Conservation (phyloP, 1,140 invertebrate genomes). For the Eriocheir sinensis region DNA sequence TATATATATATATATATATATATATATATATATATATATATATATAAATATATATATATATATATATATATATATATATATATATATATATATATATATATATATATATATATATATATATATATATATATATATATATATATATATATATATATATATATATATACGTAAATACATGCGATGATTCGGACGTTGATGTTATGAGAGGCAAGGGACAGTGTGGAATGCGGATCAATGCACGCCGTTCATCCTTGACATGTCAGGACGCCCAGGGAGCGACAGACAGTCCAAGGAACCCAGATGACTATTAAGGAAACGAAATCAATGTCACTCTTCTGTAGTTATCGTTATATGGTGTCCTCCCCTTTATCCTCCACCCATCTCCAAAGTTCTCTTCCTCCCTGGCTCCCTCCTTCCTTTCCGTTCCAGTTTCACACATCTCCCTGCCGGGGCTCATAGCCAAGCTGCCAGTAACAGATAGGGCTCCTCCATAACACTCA, state of each 20-base stretch:
- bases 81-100: slow-evolving; percentile 50
- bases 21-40: slow-evolving; percentile 47
- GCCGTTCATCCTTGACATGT: background rate
- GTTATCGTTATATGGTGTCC: background rate
- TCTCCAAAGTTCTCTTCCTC: background rate
- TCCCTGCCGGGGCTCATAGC: background rate
- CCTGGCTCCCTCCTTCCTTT: background rate
- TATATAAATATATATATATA: slow-evolving; percentile 50
- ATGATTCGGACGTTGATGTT: background rate
- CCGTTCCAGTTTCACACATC: background rate
- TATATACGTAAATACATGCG: too few relatives aligned
- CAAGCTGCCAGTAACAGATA: background rate
- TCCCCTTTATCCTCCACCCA: background rate
- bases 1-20: slow-evolving; percentile 34
- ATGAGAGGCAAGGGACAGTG: background rate
- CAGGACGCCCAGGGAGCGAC: too few relatives aligned
- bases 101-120: slow-evolving; percentile 50
- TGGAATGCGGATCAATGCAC: background rate
- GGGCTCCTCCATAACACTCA: background rate
- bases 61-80: slow-evolving; percentile 50
- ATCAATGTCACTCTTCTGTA: too few relatives aligned
- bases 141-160: slow-evolving; percentile 47
- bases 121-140: slow-evolving; percentile 50
- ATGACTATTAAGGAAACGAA: too few relatives aligned
- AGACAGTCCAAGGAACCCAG: too few relatives aligned